A percentile compares a stretch with the other conserved stretches of the same genome.
Evolutionary conservation across 2,797 vertebrate species (phyloP).

Genomic region (Oophaga sylvatica): DNA sequence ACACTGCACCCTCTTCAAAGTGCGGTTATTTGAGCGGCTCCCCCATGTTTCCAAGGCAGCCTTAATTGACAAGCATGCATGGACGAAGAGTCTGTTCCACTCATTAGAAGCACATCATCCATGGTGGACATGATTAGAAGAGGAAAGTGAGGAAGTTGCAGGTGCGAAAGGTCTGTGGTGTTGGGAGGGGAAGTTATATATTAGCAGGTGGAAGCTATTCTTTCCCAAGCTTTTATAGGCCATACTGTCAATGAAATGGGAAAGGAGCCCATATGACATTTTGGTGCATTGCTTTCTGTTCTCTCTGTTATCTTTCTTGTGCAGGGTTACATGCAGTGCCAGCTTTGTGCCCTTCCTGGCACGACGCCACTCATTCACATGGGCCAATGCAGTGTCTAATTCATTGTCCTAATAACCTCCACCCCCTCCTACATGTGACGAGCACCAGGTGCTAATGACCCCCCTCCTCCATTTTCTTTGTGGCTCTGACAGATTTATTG

Average conservation of each 20-base stretch:
- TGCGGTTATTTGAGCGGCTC: not conserved
- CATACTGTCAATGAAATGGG: not conserved
- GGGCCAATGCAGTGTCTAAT: constrained; percentile 45
- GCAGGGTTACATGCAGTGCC: constrained; percentile 52
- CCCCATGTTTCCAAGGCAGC: constrained; percentile 2
- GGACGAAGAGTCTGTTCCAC: constrained; percentile 37
- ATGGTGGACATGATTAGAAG: not conserved
- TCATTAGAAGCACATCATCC: constrained; percentile 48
- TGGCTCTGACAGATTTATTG: constrained; percentile 51
- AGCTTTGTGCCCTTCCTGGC: constrained; percentile 52
- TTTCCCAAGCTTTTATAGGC: not conserved
- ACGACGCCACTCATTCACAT: constrained; percentile 10
- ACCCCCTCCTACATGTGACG: constrained; percentile 25
- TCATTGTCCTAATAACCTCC: constrained; percentile 56
- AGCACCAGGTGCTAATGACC: constrained; percentile 40
- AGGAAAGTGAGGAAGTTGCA: not conserved
- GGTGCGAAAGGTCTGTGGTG: not conserved
- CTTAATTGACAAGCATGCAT: constrained; percentile 41
- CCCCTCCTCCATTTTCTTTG: constrained; percentile 39
- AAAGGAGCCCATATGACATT: constrained; percentile 13
- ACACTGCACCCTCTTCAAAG: not conserved
- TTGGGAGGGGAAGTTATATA: not conserved
- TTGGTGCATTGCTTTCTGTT: constrained; percentile 21
- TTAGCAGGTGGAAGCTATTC: not conserved
- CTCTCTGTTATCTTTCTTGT: constrained; percentile 44